Base-by-base conservation (phyloP, 2,888 invertebrate genomes). In the Tenthredo mesomela region DNA sequence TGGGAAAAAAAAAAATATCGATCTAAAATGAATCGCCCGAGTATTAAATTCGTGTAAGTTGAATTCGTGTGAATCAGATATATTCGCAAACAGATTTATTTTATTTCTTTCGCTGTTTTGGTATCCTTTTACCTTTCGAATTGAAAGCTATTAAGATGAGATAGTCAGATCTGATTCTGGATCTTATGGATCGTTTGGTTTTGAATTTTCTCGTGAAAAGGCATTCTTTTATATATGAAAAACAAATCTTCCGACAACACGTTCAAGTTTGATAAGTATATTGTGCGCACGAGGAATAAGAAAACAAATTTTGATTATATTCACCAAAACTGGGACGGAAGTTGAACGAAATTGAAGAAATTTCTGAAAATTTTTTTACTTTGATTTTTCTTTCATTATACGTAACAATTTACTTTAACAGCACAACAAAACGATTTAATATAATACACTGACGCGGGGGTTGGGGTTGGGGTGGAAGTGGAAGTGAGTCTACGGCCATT, bases 401-500 rank as follows among this genome's bases (percentile, higher is more conserved):
- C 61, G 12, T 29, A 65, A 5, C 33, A 67, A 67, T 67, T 67
- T 67, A 5, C 67, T 12, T 33, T 33, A 33, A 67, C 33, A 25
- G 12, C n/a, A 61, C 25, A 61, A 61, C 61, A 61, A 61, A 61
- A 61, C 61, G 61, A 25, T 29, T 18, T 54, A 37, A 50, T 33
- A 78, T 58, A 61, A 61, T 61, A 54, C 7, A 54, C 54, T n/a
- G n/a, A 54, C 54, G 25, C 4, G 25, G n/a, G n/a, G 61, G 21
- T 12, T 12, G 25, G 61, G 61, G 67, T 4, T 21, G 2, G 33
- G 6, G 33, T 4, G 37, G 37, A 21, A 40, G 37, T 7, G 33
- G 25, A 33, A 29, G 40, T 25, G 80, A 43, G 47, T 47, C n/a
- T 25, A 37, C 65, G 12, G 47, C 82, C 67, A 70, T 82, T 82